These are phyloP conservation scores for Euclidia mi DNA, from an alignment of 2,888 invertebrate species.

Conservation along the genomic window DNA sequence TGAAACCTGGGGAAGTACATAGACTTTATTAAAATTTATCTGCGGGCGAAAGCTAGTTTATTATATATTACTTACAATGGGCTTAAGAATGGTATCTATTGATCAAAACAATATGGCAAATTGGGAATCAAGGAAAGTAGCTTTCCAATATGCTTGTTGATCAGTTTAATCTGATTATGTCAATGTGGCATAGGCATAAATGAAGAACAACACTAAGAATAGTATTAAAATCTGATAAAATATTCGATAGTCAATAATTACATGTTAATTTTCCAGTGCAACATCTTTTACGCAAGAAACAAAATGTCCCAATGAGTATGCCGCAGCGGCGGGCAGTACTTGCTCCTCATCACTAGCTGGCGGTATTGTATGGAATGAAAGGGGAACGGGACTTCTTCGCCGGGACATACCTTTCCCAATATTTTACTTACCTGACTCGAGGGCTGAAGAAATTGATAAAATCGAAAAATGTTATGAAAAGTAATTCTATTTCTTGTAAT, in stretches of 20 bases:
- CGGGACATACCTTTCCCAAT: constrained; percentile 97
- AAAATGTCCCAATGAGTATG: constrained; percentile 95
- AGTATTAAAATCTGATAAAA: no score
- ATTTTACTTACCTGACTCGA: constrained; percentile 91
- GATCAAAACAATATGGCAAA: no score
- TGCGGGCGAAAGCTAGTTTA: no score
- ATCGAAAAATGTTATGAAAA: constrained; percentile 91
- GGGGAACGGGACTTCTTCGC: constrained; percentile 93
- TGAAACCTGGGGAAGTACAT: no score
- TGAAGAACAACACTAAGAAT: no score
- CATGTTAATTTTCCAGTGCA: constrained; percentile 66
- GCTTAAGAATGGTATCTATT: no score
- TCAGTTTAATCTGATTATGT: no score
- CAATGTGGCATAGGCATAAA: no score
- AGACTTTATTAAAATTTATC: no score
- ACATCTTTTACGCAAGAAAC: constrained; percentile 91
- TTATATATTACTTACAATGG: no score
- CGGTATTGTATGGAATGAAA: constrained; percentile 95
- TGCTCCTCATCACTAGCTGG: constrained; percentile 83
- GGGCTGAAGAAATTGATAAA: constrained; percentile 88
- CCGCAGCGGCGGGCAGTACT: constrained; percentile 80
- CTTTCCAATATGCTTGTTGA: no score
- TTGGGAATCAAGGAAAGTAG: no score
- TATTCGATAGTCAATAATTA: neutral
- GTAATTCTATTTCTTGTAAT: constrained; percentile 50